Conservation (phyloP, 2,797 vertebrate species). For the Peromyscus eremicus region DNA sequence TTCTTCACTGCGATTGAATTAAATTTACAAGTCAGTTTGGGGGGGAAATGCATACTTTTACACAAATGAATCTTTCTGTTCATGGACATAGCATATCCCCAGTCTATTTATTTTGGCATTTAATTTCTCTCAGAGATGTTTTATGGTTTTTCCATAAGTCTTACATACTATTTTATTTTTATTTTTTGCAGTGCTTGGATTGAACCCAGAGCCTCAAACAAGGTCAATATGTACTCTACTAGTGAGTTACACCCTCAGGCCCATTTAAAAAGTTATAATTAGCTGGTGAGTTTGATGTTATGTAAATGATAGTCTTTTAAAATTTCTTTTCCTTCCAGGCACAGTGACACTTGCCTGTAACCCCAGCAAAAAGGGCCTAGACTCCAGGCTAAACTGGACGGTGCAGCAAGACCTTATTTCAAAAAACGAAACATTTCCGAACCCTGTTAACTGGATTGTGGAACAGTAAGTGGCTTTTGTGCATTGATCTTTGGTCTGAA, state of each 20-base stretch:
- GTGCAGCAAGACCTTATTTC: not conserved
- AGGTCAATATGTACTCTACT: not conserved
- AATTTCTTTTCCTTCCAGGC: not conserved
- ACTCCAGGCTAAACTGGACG: not conserved
- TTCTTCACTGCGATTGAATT: conserved; percentile 38
- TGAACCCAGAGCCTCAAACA: not conserved
- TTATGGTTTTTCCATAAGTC: conserved; percentile 27
- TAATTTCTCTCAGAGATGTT: conserved; percentile 34
- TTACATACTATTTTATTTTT: not conserved
- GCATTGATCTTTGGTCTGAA: not conserved
- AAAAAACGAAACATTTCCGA: not conserved
- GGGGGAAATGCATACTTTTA: not conserved
- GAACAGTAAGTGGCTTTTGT: not conserved
- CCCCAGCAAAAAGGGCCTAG: not conserved
- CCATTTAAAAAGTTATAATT: conserved; percentile 2
- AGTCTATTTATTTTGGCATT: not conserved
- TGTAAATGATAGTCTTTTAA: not conserved
- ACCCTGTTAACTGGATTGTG: not conserved
- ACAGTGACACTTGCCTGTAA: not conserved
- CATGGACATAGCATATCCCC: not conserved
- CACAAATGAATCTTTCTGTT: not conserved
- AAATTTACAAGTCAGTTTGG: not conserved
- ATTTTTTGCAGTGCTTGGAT: not conserved
- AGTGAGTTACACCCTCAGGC: not conserved
- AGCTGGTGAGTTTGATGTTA: not conserved